phyloP scores from a whole-genome alignment of 2,888 invertebrate species.

The Amphipyra berbera region DNA sequence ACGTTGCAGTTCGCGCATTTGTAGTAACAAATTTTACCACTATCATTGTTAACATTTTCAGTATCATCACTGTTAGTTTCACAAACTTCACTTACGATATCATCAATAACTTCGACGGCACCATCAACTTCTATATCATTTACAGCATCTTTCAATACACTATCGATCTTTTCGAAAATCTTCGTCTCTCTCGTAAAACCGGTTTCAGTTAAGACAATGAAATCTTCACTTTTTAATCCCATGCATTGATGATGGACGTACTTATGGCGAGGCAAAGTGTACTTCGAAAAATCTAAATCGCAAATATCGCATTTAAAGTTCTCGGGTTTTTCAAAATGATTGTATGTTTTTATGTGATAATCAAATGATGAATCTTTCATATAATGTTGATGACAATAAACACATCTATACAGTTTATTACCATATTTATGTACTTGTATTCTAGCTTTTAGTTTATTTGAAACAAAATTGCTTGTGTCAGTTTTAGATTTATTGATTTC shows the following conservation, averaged over 20 bases:
- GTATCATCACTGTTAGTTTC: background rate
- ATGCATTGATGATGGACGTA: constrained; percentile 45
- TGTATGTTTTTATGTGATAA: constrained; percentile 18
- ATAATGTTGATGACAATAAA: constrained; percentile 29
- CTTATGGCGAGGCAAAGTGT: constrained; percentile 34
- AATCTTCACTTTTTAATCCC: constrained; percentile 23
- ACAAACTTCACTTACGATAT: background rate
- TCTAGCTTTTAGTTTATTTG: constrained; percentile 18
- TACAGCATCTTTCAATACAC: too few species aligned
- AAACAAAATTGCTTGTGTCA: background rate
- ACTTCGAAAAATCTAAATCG: constrained; percentile 28
- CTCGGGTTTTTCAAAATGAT: background rate
- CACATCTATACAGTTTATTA: constrained; percentile 31
- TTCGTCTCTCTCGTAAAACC: background rate
- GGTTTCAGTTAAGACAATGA: constrained; percentile 8
- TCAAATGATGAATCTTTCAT: constrained; percentile 10
- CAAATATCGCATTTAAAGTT: constrained; percentile 36
- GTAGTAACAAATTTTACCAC: constrained; percentile 41
- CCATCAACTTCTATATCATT: background rate
- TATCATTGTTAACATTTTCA: background rate
- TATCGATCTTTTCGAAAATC: background rate
- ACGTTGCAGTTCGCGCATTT: constrained; percentile 72
- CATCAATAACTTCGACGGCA: background rate
- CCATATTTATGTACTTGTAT: constrained; percentile 18
- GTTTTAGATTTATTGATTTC: background rate